Evolutionary conservation across 2,888 invertebrate species (phyloP).

Genomic region (Mythimna albipuncta): DNA sequence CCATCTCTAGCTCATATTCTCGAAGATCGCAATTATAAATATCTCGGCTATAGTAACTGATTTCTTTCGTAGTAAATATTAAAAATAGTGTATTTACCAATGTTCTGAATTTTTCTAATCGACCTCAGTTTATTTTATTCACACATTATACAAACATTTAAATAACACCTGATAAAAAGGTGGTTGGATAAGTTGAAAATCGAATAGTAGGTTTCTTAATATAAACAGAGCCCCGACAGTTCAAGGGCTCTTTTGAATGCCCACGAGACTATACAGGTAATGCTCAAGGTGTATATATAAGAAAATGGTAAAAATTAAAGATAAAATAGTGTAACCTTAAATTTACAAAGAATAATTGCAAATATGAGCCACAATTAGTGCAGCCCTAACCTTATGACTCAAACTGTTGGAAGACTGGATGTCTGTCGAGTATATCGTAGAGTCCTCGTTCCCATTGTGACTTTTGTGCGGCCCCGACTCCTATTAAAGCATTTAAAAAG

Average conservation of each 20-base stretch:
- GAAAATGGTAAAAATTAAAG: neutral
- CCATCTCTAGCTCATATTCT: constrained; percentile 10
- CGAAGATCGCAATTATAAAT: constrained; percentile 9
- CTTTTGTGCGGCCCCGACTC: constrained; percentile 33
- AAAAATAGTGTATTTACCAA: constrained; percentile 16
- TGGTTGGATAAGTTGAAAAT: neutral
- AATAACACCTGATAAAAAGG: neutral
- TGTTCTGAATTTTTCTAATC: constrained; percentile 4
- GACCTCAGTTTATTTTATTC: neutral
- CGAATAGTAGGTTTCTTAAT: neutral
- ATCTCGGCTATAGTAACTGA: neutral
- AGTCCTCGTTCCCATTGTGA: constrained; percentile 35
- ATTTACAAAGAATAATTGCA: constrained; percentile 35
- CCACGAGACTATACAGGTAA: constrained; percentile 4
- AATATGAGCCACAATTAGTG: constrained; percentile 38
- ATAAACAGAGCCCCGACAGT: constrained; percentile 34
- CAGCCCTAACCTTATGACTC: constrained; percentile 59
- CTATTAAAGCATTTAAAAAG: constrained; percentile 56
- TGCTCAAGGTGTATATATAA: neutral
- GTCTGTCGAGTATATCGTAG: constrained; percentile 53
- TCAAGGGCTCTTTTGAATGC: constrained; percentile 40
- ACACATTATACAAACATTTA: neutral
- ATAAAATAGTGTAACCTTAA: constrained; percentile 41
- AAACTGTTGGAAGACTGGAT: constrained; percentile 54
- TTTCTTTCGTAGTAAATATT: constrained; percentile 1